These are phyloP conservation scores for Eriosoma lanigerum DNA, from an alignment of 1,140 invertebrate species.

Conservation along the genomic window DNA sequence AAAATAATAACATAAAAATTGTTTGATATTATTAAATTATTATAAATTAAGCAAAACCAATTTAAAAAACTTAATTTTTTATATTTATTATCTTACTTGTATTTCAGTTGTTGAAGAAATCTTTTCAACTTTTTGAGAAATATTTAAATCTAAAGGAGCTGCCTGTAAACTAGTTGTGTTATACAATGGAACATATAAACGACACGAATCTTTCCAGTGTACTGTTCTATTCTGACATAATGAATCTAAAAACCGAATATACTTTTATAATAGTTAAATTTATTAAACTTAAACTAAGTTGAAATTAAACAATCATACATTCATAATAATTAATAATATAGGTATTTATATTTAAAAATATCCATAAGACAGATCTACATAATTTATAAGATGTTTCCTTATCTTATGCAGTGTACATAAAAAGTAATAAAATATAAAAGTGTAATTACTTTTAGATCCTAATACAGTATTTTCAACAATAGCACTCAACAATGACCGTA, in stretches of 20 bases:
- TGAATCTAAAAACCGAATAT: not conserved
- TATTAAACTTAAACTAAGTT: not conserved
- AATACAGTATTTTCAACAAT: constrained; percentile 56
- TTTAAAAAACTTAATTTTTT: no score
- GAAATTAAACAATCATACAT: no score
- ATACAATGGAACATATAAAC: constrained; percentile 53
- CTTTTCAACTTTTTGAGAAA: constrained; percentile 47
- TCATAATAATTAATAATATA: no score
- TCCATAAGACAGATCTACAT: no score
- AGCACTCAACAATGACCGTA: constrained; percentile 65
- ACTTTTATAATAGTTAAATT: no score
- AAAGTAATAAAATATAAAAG: no score
- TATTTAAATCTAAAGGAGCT: constrained; percentile 53
- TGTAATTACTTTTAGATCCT: constrained; percentile 38
- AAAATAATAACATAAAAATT: no score
- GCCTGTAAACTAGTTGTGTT: constrained; percentile 51
- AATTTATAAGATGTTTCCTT: no score
- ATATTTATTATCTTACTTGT: constrained; percentile 3
- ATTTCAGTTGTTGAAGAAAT: constrained; percentile 46
- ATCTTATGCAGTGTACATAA: no score
- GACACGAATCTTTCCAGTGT: constrained; percentile 26
- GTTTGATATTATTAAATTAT: not conserved
- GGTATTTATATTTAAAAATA: no score
- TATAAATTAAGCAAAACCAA: not conserved
- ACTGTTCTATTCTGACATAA: constrained; percentile 56